Evolutionary conservation across 2,888 invertebrate species (phyloP), one percentile per base, ranked within the genome.

Genomic region (Aplocera efformata): DNA sequence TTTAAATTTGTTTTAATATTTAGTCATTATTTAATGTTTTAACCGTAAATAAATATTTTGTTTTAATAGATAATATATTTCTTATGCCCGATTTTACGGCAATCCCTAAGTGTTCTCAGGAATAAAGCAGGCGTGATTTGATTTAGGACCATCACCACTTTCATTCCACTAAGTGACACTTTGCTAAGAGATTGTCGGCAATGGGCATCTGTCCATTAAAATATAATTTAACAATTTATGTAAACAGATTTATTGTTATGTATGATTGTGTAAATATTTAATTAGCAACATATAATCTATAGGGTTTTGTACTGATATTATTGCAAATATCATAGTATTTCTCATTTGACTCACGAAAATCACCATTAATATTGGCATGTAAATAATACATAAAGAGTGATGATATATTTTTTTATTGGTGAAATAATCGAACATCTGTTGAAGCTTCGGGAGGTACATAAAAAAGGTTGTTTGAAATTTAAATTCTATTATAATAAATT

Each of bases 361-460:
- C 10, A 17, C 20, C 21, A 26, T 23, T 24, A 11, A 34, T 42
- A 34, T 42, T 47, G 49, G 54, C 60, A 57, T 83, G 78, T 82
- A 80, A 73, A 80, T 81, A 83, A 42, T 57, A 59, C 67, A 3
- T 17, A 17, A 17, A 62, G 67, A 63, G 53, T 66, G 57, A 61
- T 50, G 63, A 65, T 70, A 75, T 81, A 81, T 83, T 83, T 84
- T 83, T 84, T 67, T 82, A 82, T 63, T 58, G 71, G 78, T 78
- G 70, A 72, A 64, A 72, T 66, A 65, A 63, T 56, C 46, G 68
- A 61, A 60, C 11, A 26, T 34, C 60, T 69, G 67, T 55, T 51
- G 61, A 56, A 59, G 58, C 56, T 36, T 22, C 57, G 56, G 56
- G 29, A 51, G 54, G 53, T 64, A 59, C 60, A 69, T 60, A 42